Evolutionary conservation across 2,113 vertebrate species (phyloP).

Genomic region (Heliornis fulica): DNA sequence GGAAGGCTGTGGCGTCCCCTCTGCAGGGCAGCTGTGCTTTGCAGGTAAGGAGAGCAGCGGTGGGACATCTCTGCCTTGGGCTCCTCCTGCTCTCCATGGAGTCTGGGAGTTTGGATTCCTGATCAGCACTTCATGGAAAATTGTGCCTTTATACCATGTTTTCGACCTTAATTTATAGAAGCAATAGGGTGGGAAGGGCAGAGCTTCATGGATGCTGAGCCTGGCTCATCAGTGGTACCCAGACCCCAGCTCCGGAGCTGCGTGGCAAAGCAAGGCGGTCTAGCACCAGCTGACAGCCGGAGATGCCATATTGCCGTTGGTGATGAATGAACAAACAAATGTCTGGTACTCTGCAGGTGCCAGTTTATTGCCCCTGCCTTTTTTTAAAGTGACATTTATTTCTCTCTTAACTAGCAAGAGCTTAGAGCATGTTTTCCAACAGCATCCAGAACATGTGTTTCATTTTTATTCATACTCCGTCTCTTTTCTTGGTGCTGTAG

Average conservation of each 20-base stretch:
- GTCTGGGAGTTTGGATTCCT: neutral
- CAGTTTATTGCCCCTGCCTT: neutral
- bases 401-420: neutral
- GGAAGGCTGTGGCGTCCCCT: neutral
- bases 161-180: neutral
- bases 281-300: neutral
- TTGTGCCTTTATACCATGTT: neutral
- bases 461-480: neutral
- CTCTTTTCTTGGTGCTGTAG: neutral
- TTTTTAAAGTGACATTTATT: neutral
- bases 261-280: neutral
- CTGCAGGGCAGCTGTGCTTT: neutral
- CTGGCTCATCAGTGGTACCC: fast-evolving
- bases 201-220: neutral
- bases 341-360: neutral
- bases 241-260: fast-evolving
- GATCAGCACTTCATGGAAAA: neutral
- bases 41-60: fast-evolving
- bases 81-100: neutral
- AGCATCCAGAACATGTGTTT: neutral
- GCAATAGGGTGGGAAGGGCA: neutral
- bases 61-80: neutral
- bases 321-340: neutral
- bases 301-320: neutral
- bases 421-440: neutral